Percentiles rank a stretch among this genome's conserved stretches.
phyloP scores from a whole-genome alignment of 2,797 vertebrate genomes.

The Silurus aristotelis region DNA sequence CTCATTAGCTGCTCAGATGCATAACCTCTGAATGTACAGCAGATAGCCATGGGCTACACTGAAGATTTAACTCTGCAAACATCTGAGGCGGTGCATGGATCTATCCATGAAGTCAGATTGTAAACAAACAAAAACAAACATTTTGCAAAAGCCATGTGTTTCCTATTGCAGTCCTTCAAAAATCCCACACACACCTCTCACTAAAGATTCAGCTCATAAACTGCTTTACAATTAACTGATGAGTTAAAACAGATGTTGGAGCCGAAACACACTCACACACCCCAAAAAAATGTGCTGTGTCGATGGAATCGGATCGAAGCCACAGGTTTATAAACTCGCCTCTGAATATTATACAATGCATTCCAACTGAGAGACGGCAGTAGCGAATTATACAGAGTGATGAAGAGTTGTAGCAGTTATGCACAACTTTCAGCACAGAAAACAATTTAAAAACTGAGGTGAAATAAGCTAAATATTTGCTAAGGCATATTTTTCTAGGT shows the following conservation, averaged over 20 bases:
- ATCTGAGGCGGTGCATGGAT: not conserved
- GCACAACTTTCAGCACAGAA: no score
- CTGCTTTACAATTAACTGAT: not conserved
- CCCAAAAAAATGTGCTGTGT: not conserved
- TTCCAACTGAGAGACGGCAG: not conserved
- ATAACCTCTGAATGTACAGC: not conserved
- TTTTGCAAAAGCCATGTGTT: not conserved
- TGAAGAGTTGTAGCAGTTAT: no score
- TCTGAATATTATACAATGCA: not conserved
- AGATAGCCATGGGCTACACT: not conserved
- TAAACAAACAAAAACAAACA: not conserved
- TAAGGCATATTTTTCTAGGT: no score
- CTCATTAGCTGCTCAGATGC: not conserved
- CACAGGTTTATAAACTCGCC: constrained; percentile 5
- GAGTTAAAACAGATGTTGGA: constrained; percentile 10
- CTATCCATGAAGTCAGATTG: not conserved
- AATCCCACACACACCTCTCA: not conserved
- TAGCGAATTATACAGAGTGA: not conserved
- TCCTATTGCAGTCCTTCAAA: not conserved
- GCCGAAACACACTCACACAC: not conserved
- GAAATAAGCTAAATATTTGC: no score
- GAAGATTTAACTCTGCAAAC: not conserved
- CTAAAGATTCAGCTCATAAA: constrained; percentile 7
- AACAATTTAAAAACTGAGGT: no score
- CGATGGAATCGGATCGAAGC: not conserved